These are phyloP conservation scores for Rhopilema esculentum DNA, from an alignment of 30 jellyfish, hydroid and myxozoan species.

Conservation along the genomic window DNA sequence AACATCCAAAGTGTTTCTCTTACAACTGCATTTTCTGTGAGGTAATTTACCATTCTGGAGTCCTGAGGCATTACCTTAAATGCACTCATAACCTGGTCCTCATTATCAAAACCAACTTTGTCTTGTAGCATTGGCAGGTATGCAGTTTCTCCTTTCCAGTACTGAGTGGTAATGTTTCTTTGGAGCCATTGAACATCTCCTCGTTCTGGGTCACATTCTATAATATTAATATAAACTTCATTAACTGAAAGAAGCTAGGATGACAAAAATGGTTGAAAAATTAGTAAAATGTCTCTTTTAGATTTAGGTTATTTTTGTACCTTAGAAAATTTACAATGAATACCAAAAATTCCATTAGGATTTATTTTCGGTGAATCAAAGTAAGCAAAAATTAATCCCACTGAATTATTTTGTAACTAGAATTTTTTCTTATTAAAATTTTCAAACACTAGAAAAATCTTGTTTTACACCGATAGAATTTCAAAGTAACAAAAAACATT, in stretches of 20 bases:
- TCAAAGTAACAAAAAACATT: too few species aligned
- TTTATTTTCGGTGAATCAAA: too few species aligned
- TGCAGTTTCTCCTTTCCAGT: constrained; percentile 30
- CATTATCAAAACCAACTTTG: background rate
- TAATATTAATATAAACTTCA: background rate
- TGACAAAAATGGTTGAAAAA: background rate
- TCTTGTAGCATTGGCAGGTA: background rate
- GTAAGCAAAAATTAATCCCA: too few species aligned
- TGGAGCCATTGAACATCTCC: constrained; percentile 57
- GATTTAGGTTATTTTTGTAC: too few species aligned
- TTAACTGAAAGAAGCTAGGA: background rate
- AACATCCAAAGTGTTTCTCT: constrained; percentile 74
- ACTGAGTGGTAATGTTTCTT: constrained; percentile 36
- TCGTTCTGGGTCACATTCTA: constrained; percentile 17
- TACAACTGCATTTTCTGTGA: constrained; percentile 37
- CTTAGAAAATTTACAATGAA: too few species aligned
- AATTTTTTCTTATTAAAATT: too few species aligned
- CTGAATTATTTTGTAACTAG: too few species aligned
- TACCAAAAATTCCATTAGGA: too few species aligned
- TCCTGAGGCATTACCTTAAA: background rate
- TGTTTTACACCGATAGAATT: too few species aligned
- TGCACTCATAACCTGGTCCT: background rate
- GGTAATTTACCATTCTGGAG: background rate
- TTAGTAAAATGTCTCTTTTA: background rate
- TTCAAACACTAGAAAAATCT: too few species aligned